Evolutionary conservation across 53 echinoderm and acorn worm species (phyloP), one percentile per base, ranked within the genome.

Genomic region (Arbacia lixula): DNA sequence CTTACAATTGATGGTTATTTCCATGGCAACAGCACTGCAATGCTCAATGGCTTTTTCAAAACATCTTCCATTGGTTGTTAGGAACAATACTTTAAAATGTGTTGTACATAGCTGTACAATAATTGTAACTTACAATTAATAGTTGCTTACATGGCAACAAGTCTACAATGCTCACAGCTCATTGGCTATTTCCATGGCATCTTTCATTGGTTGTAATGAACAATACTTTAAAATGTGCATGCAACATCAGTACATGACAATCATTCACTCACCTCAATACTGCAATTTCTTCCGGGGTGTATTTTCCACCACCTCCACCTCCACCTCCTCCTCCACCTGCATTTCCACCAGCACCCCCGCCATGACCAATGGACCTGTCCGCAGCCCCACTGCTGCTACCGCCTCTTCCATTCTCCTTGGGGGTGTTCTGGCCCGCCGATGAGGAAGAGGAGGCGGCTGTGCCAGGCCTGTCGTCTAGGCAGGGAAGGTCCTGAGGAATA

Each of bases 271-370:
- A 93, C 93, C 89, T 88, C 9, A 96, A 72, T 2, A 93, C 96
- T 17, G 87, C 83, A 46, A 96, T 93, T 75, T 93, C 93, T 66
- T 93, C 96, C 32, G 87, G 58, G 28, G 96, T 93, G 62, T 96
- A 96, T 42, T 83, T 89, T 11, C 93, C 93, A 34, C 93, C 93
- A 31, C 95, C 93, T 27, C 92, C 92, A 9, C 91, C 89, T 42
- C 85, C 83, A 3, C 78, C 85, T 52, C 93, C 89, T 46, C 84
- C 81, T 17, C 87, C 85, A 17, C 84, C 71, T 25, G 84, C 72
- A 17, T 52, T 85, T 26, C 89, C 84, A 31, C 73, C 84, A 56
- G 36, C 61, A 83, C 68, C 74, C 51, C 85, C 46, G 30, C 92
- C 81, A 27, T 72, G 49, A 56, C 62, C 52, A 31, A 62, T 66